Evolutionary conservation across 92 coral and sea anemone species (phyloP), one percentile per base, ranked within the genome.

Genomic region (Paragorgia papillata): DNA sequence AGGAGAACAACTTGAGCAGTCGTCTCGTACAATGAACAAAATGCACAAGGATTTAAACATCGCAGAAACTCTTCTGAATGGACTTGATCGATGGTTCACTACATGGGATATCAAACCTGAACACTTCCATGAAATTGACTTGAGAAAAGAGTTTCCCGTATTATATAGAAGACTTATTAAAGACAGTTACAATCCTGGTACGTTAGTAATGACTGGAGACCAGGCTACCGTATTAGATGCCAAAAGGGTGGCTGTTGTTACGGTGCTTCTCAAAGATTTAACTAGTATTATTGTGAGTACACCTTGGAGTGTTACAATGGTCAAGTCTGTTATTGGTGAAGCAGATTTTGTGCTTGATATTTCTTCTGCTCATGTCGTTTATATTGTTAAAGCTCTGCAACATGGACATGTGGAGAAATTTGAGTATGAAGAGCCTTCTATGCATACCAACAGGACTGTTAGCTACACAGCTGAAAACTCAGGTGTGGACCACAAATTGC

Each of bases 1-100:
- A 83, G 99, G 99, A 37, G 92, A 95, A 49, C 99, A 95, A 57
- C 82, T 95, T 28, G 96, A 91, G 65, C 69, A 75, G 20, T 88
- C 97, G 22, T 91, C 97, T 19, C 24, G 81, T 51, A 89, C 89
- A 59, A 95, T 91, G 92, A 95, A 91, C 85, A 91, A 77, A 73
- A 77, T 95, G 59, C 99, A 95, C 68, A 92, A 84, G 61, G 92
- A 95, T 59, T 83, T 95, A 51, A 84, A 83, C 44, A 87, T 95
- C 2, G 97, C 95, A 79, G 99, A 95, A 62, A 95, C 89, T 12
- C 49, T 95, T 28, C 85, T 91, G 26, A 80, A 86, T 41, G 90
- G 92, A 80, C 78, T 95, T 61, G 97, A 87, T 50, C 65, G 96
- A 0, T 95, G 99, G 99, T 33, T 95, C 14, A 83, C 81, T 62